phyloP scores from a whole-genome alignment of 2,888 invertebrate genomes.

The Priocnemis perturbator region DNA sequence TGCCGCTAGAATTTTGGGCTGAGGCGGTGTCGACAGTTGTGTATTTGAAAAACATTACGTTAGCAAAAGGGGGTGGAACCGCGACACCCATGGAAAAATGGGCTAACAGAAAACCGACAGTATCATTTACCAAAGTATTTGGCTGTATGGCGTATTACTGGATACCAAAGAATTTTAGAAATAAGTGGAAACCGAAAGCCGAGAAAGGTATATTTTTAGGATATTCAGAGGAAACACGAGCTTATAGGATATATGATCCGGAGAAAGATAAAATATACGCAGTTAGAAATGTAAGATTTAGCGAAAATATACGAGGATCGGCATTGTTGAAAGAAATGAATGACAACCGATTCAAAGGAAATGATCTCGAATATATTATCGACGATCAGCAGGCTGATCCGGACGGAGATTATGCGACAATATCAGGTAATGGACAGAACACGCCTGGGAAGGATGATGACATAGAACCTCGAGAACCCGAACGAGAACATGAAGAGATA shows the following conservation, averaged over 20 bases:
- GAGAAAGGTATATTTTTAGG: slow-evolving; percentile 10
- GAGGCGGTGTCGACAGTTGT: slow-evolving; percentile 3
- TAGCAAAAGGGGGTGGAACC: not conserved
- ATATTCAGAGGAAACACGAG: slow-evolving; percentile 3
- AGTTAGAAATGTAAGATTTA: slow-evolving; percentile 8
- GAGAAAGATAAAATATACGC: not conserved
- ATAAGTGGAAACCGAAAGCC: not conserved
- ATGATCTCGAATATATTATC: not conserved
- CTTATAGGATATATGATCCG: slow-evolving; percentile 12
- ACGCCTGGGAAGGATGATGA: too few relatives aligned
- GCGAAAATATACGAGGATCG: slow-evolving; percentile 7
- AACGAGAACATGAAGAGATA: not conserved
- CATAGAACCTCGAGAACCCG: too few relatives aligned
- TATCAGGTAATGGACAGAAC: too few relatives aligned
- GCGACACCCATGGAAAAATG: slow-evolving; percentile 7
- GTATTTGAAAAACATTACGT: slow-evolving; percentile 1
- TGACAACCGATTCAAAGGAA: not conserved
- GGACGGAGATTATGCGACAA: too few relatives aligned
- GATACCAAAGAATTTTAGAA: not conserved
- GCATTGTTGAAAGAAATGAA: not conserved
- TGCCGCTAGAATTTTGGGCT: slow-evolving; percentile 22
- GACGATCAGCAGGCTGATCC: not conserved
- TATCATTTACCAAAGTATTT: slow-evolving; percentile 8
- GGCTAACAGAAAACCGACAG: slow-evolving; percentile 12
- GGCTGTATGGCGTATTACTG: not conserved